Base-by-base conservation (phyloP, 1,140 invertebrate species). In the Drosophila virilis region DNA sequence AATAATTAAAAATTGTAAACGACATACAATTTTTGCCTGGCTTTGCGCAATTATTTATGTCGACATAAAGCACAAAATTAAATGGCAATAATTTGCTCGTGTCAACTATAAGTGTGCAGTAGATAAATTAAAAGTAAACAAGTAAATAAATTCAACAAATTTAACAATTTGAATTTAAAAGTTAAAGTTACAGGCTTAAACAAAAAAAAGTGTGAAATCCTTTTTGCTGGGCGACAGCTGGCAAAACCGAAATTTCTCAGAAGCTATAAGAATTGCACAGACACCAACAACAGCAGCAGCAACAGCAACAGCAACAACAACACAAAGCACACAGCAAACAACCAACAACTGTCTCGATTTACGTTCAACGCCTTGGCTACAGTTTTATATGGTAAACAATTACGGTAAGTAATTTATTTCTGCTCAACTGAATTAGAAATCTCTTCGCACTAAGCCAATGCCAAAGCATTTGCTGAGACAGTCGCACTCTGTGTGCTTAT, bases 371-470 rank as follows among this genome's bases (percentile, higher is more conserved):
- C 62, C 66, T 78, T 79, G 73, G 76, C 79, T 89, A 79, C 84
- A 88, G 80, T 89, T 86, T 89, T 86, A 86, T 86, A 86, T 83
- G 83, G 83, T 70, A 79, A 84, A 88, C 84, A 88, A 88, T 88
- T 88, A 88, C 84, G 84, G 84, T 89, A 88, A 88, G 84, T 88
- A 88, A 88, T 88, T 88, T 88, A 88, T 88, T 88, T 88, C 84
- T 84, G 84, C 84, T 89, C 84, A 88, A 89, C 84, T 88, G 84
- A 88, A 88, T 88, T 88, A 88, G 84, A 88, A 88, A 88, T 88
- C 84, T 88, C 83, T 86, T 86, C 88, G 79, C 83, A 86, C 83
- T 86, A 86, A 86, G 83, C 83, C 83, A 86, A 86, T 79, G 59
- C 60, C 67, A 75, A 74, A 75, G 54, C 62, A 54, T 52, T 65